Base-by-base conservation (phyloP, 2,797 vertebrate genomes). In the Phoxinus dragarum region DNA sequence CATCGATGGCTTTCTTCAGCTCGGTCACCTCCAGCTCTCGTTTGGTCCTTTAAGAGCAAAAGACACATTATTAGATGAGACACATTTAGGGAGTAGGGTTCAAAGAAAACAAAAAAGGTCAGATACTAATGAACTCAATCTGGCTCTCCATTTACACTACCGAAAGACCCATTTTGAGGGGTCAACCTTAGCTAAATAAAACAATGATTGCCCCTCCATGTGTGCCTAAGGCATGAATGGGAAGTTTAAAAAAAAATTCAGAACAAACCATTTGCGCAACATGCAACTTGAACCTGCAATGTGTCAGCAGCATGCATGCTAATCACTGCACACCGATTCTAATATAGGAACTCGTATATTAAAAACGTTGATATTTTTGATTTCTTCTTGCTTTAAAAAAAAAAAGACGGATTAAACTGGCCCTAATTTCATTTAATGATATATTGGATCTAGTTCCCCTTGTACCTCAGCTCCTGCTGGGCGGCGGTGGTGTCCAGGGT, bases 21-120 rank as follows among this genome's bases (percentile, higher is more conserved):
- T 99, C 98, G 4, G 98, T 96, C 87, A 99, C 98, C 92, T 99
- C 98, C 90, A 97, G 98, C 86, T 99, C 98, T 49, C 98, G 94
- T 84, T 99, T 99, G 71, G 96, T 97, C 92, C 98, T 99, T 85
- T 0, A 90, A 59, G 68, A 64, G 27, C 44, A 71, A 82, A 44
- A 56, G 49, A 56, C 52, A 56, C 5, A 54, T 76, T 38, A 21
- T 73, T 8, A 44, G 54, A 4, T 3, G 19, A 71, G 66, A 42
- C 52, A 44, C 17, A 34, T 16, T 52, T 14, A 12, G 56, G 14
- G 5, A 72, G 1, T 0, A 77, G 52, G 74, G 23, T 31, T 49
- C 9, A 11, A 64, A 52, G n/a, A 49, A 27, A 74, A 11, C 68
- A 42, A 8, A 44, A 61, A n/a, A 1, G 36, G 31, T 56, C 10